Percentiles rank a stretch among this genome's conserved stretches.
Conservation (phyloP, 1,140 invertebrate species). For the Trichoplusia ni region DNA sequence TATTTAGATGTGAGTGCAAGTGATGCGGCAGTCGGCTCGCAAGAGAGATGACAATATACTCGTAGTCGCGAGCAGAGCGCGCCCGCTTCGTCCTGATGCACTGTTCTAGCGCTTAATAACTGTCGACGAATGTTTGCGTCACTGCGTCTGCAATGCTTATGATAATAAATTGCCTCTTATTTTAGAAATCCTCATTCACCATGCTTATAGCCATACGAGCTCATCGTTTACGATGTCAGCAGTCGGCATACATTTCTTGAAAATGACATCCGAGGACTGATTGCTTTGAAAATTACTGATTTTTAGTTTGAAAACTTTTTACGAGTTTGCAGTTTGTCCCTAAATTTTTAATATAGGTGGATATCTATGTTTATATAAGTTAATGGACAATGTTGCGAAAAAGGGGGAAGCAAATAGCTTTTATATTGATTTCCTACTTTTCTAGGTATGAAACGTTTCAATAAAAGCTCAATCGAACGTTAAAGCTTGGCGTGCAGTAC, state of each 20-base stretch:
- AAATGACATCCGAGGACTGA: conserved; percentile 67
- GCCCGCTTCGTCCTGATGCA: conserved; percentile 55
- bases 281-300: conserved; percentile 53
- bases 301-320: no score
- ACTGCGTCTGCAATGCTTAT: conserved; percentile 62
- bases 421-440: neutral
- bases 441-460: neutral
- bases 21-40: conserved; percentile 39
- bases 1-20: conserved; percentile 51
- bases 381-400: neutral
- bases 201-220: conserved; percentile 58
- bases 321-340: no score
- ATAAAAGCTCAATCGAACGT: neutral
- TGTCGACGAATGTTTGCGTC: conserved; percentile 77
- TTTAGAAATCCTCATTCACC: conserved; percentile 77
- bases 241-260: conserved; percentile 63
- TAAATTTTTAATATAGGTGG: neutral
- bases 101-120: conserved; percentile 74
- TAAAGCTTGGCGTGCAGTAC: conserved; percentile 7
- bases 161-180: conserved; percentile 76
- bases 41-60: conserved; percentile 53
- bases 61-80: conserved; percentile 47
- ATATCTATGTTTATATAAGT: neutral
- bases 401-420: neutral
- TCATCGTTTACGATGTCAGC: conserved; percentile 61